A percentile compares a stretch with the other conserved stretches of the same genome.
These are phyloP conservation scores for Panthera leo DNA, from an alignment of 2,113 vertebrate species.

Conservation along the genomic window DNA sequence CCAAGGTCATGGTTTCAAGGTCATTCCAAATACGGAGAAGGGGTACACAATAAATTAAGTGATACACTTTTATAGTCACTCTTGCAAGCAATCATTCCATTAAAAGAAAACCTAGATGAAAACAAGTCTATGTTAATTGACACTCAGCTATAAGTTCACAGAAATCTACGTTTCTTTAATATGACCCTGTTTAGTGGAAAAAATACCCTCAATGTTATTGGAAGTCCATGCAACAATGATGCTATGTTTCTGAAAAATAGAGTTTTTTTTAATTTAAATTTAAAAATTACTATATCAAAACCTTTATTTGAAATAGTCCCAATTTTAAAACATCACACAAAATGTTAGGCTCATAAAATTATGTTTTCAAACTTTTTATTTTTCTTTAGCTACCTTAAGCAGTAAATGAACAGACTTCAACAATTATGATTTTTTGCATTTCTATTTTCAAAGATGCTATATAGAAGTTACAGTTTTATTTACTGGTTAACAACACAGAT, in stretches of 20 bases:
- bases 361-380: neutral
- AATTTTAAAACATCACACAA: conserved; percentile 36
- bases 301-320: neutral
- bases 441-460: neutral
- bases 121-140: neutral
- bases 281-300: neutral
- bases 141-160: neutral
- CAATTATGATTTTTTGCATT: neutral
- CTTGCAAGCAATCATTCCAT: conserved; percentile 49
- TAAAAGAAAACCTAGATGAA: conserved; percentile 37
- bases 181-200: neutral
- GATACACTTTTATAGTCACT: conserved; percentile 27
- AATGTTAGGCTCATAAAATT: neutral
- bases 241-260: neutral
- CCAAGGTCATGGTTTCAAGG: conserved; percentile 41
- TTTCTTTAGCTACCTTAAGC: conserved; percentile 3
- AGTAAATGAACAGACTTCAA: neutral
- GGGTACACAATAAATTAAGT: conserved; percentile 32
- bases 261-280: neutral
- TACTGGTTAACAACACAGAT: neutral
- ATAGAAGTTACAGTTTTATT: neutral
- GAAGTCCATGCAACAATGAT: neutral
- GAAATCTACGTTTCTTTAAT: neutral
- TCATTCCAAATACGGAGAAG: conserved; percentile 56
- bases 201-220: neutral